Base-by-base conservation (phyloP, 1,140 invertebrate genomes). In the Dendrolimus kikuchii region DNA sequence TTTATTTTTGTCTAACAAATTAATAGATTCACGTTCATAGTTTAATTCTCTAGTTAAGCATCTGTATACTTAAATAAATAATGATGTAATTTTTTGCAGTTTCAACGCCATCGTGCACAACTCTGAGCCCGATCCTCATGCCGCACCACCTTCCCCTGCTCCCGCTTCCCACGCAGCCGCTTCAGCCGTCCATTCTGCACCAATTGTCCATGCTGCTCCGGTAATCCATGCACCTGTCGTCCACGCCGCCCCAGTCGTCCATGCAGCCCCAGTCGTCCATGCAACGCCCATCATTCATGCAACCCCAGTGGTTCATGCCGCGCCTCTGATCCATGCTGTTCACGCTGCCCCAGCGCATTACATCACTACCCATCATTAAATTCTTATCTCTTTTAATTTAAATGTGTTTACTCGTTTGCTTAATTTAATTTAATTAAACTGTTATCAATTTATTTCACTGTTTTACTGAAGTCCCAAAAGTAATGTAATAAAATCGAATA, bases 61-160 rank as follows among this genome's bases (percentile, higher is more conserved):
- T 23, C 23, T 23, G 23, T 23, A 2, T 23, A 23, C 23, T 23
- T 23, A 2, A 39, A n/a, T 51, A 38, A 42, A 40, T 45, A 51
- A 49, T 49, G 49, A 46, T 61, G 55, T 52, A 56, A 46, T 53
- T 68, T 63, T n/a, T 8, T 40, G 39, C 70, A 85, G 81, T 7
- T 85, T 85, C 64, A 83, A 81, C 68, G 81, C 81, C 9, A 59
- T 83, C 10, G 81, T 85, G 6, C 72, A 77, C 62, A 85, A 78
- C 66, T 83, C 81, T 0, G 55, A 74, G 62, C 46, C 78, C 48
- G 54, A 66, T 37, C 42, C 60, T 8, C 58, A 70, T 41, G 63
- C 61, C 5, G 61, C 61, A 1, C 62, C 56, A 4, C 57, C 60
- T 10, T 49, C 50, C n/a, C 43, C 58, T n/a, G 10, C 47, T 7